A percentile compares a stretch with the other conserved stretches of the same genome.
These are phyloP conservation scores for Panthera tigris DNA, from an alignment of 2,113 vertebrate genomes.

Conservation along the genomic window DNA sequence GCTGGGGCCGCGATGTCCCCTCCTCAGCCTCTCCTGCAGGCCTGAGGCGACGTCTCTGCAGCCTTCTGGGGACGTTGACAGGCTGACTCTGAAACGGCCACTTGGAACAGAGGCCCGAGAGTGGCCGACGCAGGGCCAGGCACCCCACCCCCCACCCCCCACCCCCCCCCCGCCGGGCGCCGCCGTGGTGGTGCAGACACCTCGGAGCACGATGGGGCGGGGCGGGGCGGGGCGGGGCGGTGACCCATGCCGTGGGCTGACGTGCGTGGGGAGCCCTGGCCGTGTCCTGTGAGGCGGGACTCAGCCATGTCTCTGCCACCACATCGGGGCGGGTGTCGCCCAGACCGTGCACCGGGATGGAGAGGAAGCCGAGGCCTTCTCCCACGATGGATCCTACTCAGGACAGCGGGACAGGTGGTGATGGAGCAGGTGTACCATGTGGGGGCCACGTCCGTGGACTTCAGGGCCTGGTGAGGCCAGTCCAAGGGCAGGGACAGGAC, in stretches of 20 bases:
- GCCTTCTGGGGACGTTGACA: neutral
- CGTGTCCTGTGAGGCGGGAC: neutral
- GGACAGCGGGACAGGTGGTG: neutral
- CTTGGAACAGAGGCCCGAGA: neutral
- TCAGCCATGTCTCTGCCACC: neutral
- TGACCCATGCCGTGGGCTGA: neutral
- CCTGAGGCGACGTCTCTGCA: neutral
- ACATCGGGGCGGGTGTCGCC: too few relatives aligned
- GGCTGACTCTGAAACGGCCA: neutral
- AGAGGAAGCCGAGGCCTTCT: neutral
- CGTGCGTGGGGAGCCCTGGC: neutral
- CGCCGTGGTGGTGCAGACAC: neutral
- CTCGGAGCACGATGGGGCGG: fast-evolving
- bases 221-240: neutral
- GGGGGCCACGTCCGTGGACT: fast-evolving
- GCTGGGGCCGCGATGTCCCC: too few relatives aligned
- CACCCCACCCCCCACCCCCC: neutral
- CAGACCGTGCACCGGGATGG: neutral
- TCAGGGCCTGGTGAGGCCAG: neutral
- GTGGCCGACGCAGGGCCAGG: too few relatives aligned
- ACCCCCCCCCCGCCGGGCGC: too few relatives aligned
- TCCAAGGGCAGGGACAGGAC: neutral
- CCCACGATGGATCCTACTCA: neutral
- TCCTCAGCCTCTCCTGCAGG: neutral
- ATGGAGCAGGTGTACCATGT: fast-evolving